Percentiles rank a stretch among this genome's conserved stretches.
phyloP scores from a whole-genome alignment of 2,113 vertebrate species.

The Geococcyx californianus region DNA sequence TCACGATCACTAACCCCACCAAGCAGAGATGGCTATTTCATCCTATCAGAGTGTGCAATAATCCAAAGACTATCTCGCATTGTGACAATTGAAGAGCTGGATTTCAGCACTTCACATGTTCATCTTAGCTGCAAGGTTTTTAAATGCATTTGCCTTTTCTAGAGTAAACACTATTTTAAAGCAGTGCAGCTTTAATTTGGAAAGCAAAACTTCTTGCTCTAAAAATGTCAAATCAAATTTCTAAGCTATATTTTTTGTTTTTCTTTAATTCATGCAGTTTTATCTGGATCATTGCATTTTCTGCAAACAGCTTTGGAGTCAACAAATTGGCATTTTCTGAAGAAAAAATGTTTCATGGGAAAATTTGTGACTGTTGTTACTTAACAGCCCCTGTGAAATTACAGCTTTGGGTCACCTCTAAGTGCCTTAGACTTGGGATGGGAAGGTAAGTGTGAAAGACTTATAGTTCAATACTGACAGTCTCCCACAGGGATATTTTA shows the following conservation, averaged over 20 bases:
- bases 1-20: not conserved
- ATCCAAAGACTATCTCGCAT: not conserved
- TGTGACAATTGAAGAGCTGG: not conserved
- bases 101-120: not conserved
- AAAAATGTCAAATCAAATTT: not conserved
- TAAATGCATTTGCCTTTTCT: not conserved
- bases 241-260: not conserved
- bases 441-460: not conserved
- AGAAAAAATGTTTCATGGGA: not conserved
- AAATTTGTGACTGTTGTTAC: not conserved
- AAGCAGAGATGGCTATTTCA: not conserved
- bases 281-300: not conserved
- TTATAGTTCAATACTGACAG: not conserved
- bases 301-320: not conserved
- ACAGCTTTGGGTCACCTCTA: not conserved
- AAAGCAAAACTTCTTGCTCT: not conserved
- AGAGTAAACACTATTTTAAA: not conserved
- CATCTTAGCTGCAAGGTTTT: not conserved
- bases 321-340: not conserved
- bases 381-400: not conserved
- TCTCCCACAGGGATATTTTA: not conserved
- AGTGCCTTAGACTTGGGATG: not conserved
- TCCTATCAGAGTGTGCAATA: not conserved
- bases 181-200: not conserved
- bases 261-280: not conserved